These are phyloP conservation scores for Heliangelus exortis DNA, from an alignment of 2,797 vertebrate genomes.

Conservation along the genomic window DNA sequence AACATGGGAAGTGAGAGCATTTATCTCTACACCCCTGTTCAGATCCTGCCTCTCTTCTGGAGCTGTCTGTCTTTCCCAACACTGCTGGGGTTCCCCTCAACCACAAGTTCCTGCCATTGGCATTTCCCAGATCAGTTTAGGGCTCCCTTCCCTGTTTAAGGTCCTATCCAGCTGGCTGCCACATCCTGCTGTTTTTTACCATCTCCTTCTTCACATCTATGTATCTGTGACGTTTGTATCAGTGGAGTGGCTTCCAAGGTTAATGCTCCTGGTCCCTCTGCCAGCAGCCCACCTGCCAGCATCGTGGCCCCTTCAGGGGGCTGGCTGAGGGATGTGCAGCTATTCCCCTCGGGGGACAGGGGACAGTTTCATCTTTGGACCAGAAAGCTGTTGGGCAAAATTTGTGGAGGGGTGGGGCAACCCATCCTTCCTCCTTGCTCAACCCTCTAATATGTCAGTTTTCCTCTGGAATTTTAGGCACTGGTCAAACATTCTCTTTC, in stretches of 20 bases:
- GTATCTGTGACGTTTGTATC: not conserved
- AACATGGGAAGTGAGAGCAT: not conserved
- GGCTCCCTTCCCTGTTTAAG: accelerated
- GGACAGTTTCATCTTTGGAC: not conserved
- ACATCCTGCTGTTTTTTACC: not conserved
- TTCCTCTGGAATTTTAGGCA: not conserved
- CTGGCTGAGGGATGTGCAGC: not conserved
- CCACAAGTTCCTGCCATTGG: not conserved
- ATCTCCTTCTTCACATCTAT: not conserved
- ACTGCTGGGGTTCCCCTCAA: accelerated
- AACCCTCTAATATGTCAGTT: accelerated
- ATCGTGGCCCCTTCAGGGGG: not conserved
- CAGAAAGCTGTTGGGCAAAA: not conserved
- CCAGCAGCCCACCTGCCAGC: not conserved
- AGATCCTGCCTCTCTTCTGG: not conserved
- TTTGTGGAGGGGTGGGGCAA: not conserved
- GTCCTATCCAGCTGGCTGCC: not conserved
- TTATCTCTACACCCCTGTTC: not conserved
- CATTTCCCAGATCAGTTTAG: not conserved
- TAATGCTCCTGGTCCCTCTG: not conserved
- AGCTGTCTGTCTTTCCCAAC: not conserved
- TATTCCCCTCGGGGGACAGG: not conserved
- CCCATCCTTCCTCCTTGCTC: not conserved
- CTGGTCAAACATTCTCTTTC: not conserved
- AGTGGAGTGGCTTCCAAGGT: not conserved